phyloP scores from a whole-genome alignment of 2,888 invertebrate genomes.

The Octodonta nipae region DNA sequence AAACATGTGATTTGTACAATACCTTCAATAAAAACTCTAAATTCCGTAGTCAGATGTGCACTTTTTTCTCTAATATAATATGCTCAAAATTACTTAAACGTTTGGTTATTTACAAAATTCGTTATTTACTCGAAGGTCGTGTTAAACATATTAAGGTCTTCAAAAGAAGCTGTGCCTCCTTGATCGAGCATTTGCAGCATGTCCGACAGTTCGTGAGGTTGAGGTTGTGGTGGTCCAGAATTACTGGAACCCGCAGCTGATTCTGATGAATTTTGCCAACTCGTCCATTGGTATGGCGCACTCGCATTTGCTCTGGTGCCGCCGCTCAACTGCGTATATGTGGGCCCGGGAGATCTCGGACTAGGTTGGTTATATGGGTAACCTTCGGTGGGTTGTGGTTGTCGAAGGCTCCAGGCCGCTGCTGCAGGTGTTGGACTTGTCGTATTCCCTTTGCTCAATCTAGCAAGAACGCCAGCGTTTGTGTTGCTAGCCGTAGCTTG shows the following conservation, averaged over 20 bases:
- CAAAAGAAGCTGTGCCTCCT: slow-evolving; percentile 68
- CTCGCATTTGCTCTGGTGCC: slow-evolving; percentile 32
- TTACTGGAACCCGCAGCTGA: slow-evolving; percentile 38
- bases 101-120: slow-evolving; percentile 3
- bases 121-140: slow-evolving; percentile 52
- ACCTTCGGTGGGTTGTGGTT: slow-evolving; percentile 52
- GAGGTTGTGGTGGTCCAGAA: slow-evolving; percentile 48
- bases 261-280: slow-evolving; percentile 34
- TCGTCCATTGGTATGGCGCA: slow-evolving; percentile 32
- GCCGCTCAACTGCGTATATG: slow-evolving; percentile 65
- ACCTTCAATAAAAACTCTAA: too few species aligned
- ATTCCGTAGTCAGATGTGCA: too few species aligned
- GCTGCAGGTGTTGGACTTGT: slow-evolving; percentile 61
- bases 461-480: slow-evolving; percentile 43
- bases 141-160: slow-evolving; percentile 84
- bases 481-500: slow-evolving; percentile 49
- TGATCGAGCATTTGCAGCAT: slow-evolving; percentile 89
- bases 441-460: slow-evolving; percentile 53
- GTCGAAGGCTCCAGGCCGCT: slow-evolving; percentile 49
- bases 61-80: too few species aligned
- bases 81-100: too few species aligned
- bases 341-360: slow-evolving; percentile 70
- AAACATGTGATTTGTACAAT: too few species aligned
- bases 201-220: slow-evolving; percentile 72
- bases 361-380: slow-evolving; percentile 54